These are phyloP conservation scores for Dasypolia templi DNA, from an alignment of 2,888 invertebrate genomes.

Conservation along the genomic window DNA sequence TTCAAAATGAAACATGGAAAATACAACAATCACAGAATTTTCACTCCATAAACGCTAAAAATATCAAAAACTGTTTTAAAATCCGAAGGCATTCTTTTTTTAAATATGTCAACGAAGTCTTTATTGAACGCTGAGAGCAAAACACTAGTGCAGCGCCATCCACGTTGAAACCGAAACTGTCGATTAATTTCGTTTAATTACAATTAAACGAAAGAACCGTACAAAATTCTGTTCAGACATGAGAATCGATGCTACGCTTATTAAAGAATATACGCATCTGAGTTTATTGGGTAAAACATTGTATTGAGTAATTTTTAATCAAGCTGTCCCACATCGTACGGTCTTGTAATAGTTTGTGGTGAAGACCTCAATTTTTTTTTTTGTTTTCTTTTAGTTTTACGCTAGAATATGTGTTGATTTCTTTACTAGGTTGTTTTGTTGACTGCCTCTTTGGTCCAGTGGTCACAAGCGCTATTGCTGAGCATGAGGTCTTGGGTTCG, in stretches of 20 bases:
- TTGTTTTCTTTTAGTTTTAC: background rate
- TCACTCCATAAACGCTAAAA: no score
- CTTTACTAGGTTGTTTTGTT: background rate
- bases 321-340: constrained; percentile 62
- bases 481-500: background rate
- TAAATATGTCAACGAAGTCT: background rate
- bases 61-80: background rate
- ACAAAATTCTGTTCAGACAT: constrained; percentile 70
- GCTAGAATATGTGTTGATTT: background rate
- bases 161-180: constrained; percentile 57
- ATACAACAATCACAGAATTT: background rate
- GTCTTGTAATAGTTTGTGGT: constrained; percentile 54
- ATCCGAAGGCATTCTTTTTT: constrained; percentile 1
- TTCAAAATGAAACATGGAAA: no score
- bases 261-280: constrained; percentile 64
- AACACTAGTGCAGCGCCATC: constrained; percentile 59
- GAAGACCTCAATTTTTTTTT: constrained; percentile 11
- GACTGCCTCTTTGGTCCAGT: background rate
- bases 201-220: constrained; percentile 73
- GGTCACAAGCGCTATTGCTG: background rate
- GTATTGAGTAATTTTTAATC: constrained; percentile 64
- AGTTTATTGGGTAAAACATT: constrained; percentile 64
- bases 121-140: constrained; percentile 13
- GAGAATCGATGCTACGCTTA: constrained; percentile 76
- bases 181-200: constrained; percentile 68